These are phyloP conservation scores for Syrrhaptes paradoxus DNA, from an alignment of 2,113 vertebrate genomes.

Conservation along the genomic window DNA sequence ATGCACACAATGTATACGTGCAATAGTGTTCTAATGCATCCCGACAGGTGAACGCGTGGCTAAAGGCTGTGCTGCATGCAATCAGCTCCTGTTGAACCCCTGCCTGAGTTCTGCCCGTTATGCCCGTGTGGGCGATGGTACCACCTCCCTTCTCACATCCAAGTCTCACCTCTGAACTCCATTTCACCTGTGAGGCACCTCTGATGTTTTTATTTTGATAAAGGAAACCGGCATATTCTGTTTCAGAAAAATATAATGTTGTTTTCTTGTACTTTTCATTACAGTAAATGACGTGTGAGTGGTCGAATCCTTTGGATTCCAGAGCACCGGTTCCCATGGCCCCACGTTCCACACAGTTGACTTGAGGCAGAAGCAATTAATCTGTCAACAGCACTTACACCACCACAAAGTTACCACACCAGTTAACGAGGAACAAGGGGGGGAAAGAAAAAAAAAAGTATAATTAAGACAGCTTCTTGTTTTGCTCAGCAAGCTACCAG, in stretches of 20 bases:
- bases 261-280: slow-evolving; percentile 26
- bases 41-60: not conserved
- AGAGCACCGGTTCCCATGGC: slow-evolving; percentile 30
- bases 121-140: rapidly evolving
- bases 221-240: not conserved
- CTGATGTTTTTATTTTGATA: not conserved
- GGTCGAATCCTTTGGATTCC: slow-evolving; percentile 38
- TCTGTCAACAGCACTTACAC: slow-evolving; percentile 56
- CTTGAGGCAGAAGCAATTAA: slow-evolving; percentile 57
- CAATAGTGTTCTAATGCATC: not conserved
- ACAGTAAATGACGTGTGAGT: not conserved
- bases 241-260: slow-evolving; percentile 16
- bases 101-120: not conserved
- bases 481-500: not conserved
- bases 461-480: not conserved
- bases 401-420: not conserved
- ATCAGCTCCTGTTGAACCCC: not conserved
- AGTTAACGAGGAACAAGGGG: not conserved
- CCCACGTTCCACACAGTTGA: slow-evolving; percentile 48
- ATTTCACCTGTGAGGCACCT: not conserved
- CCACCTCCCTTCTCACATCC: not conserved
- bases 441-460: not conserved
- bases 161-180: not conserved
- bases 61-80: not conserved
- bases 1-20: rapidly evolving